Conservation (phyloP, 2,113 vertebrate species). For the Phainopepla nitens region DNA sequence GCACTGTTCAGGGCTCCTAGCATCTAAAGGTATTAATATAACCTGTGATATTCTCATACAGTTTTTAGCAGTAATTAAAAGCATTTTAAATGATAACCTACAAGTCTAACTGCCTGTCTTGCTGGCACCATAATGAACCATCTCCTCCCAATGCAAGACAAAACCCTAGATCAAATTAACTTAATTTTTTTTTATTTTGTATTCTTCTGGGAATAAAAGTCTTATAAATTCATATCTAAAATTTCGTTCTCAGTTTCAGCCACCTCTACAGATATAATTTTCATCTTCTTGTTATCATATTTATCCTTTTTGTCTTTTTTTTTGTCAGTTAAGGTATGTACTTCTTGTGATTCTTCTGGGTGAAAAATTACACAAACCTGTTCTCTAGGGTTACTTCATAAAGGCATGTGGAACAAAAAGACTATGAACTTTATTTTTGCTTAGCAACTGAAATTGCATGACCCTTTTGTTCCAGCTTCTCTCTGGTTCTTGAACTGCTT, state of each 20-base stretch:
- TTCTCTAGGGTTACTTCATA: not conserved
- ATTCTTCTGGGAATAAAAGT: not conserved
- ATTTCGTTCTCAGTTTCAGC: not conserved
- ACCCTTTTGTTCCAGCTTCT: not conserved
- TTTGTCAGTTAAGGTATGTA: not conserved
- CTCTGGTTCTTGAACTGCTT: not conserved
- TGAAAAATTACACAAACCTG: not conserved
- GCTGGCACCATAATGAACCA: not conserved
- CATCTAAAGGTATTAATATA: not conserved
- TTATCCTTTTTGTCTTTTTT: not conserved
- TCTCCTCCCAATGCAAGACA: not conserved
- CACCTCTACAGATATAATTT: not conserved
- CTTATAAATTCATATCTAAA: not conserved
- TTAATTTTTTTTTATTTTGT: not conserved
- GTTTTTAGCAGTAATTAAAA: not conserved
- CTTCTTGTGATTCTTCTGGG: not conserved
- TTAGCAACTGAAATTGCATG: not conserved
- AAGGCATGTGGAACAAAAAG: not conserved
- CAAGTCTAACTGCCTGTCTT: not conserved
- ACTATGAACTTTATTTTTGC: not conserved
- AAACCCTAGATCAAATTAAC: not conserved
- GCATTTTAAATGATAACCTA: not conserved
- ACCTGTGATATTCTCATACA: not conserved
- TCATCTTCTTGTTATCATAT: not conserved
- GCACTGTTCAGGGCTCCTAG: not conserved